A percentile compares a stretch with the other conserved stretches of the same genome.
phyloP scores from a whole-genome alignment of 2,797 vertebrate genomes.

The Ctenopoma kingsleyae region DNA sequence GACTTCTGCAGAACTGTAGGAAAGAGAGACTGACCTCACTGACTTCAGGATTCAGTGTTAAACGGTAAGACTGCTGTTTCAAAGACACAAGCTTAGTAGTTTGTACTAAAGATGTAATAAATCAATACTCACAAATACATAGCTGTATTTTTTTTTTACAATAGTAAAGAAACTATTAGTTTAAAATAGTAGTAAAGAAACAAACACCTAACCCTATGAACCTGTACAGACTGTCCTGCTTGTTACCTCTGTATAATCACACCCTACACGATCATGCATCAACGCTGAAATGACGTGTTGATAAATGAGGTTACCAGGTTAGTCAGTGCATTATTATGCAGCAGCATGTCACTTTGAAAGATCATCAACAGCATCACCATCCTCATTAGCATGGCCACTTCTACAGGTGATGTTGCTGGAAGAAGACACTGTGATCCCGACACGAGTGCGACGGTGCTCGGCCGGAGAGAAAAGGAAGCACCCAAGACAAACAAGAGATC shows the following conservation, averaged over 20 bases:
- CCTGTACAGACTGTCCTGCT: not conserved
- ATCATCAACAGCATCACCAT: slow-evolving; percentile 45
- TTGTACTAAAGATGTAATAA: slow-evolving; percentile 14
- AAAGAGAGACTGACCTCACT: slow-evolving; percentile 22
- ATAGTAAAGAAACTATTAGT: too few species aligned
- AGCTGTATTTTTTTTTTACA: too few species aligned
- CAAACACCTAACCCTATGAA: too few species aligned
- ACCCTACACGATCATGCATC: slow-evolving; percentile 20
- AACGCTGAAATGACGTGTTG: not conserved
- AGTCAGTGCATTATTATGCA: slow-evolving; percentile 39
- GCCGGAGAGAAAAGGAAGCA: slow-evolving; percentile 35
- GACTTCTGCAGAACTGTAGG: slow-evolving; percentile 70
- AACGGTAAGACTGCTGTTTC: slow-evolving; percentile 1
- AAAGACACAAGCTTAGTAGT: slow-evolving; percentile 2
- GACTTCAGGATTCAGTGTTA: slow-evolving; percentile 43
- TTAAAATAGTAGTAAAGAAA: too few species aligned
- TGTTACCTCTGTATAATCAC: slow-evolving; percentile 7
- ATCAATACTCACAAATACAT: not conserved
- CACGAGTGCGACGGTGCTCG: not conserved
- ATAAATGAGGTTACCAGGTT: slow-evolving; percentile 64
- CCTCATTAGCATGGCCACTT: slow-evolving; percentile 57
- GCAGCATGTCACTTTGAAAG: slow-evolving; percentile 51
- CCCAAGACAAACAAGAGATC: slow-evolving; percentile 65
- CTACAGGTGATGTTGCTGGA: slow-evolving; percentile 72
- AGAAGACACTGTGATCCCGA: slow-evolving; percentile 7